Evolutionary conservation across 2,797 vertebrate species (phyloP).

Genomic region (Remorina albescens): DNA sequence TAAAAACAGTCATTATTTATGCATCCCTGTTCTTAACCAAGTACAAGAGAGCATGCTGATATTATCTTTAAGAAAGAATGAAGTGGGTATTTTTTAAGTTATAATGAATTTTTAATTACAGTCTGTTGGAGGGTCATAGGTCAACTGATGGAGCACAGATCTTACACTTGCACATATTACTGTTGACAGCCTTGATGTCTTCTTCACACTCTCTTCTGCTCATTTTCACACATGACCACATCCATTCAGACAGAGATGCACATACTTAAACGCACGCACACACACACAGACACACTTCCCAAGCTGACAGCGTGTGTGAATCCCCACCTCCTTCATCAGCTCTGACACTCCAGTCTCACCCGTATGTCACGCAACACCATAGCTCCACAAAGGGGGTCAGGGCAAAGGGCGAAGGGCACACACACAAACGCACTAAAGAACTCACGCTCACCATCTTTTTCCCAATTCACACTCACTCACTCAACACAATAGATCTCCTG

Average conservation of each 20-base stretch:
- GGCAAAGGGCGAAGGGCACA: constrained; percentile 60
- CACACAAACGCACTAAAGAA: constrained; percentile 28
- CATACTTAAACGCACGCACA: constrained; percentile 21
- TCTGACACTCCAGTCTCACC: constrained; percentile 61
- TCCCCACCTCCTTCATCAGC: constrained; percentile 64
- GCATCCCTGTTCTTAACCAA: neutral
- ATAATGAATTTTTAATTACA: constrained; percentile 24
- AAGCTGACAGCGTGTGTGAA: constrained; percentile 46
- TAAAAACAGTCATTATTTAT: neutral
- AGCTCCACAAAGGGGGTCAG: constrained; percentile 58
- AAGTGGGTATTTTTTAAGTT: neutral
- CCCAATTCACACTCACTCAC: constrained; percentile 18
- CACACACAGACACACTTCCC: constrained; percentile 31
- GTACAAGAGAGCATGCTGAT: neutral
- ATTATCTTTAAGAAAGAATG: neutral
- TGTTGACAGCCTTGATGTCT: constrained; percentile 59
- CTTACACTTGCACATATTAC: constrained; percentile 40
- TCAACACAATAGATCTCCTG: constrained; percentile 4
- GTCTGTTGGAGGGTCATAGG: constrained; percentile 40
- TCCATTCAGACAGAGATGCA: constrained; percentile 48
- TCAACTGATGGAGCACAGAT: constrained; percentile 44
- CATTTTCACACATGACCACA: constrained; percentile 62
- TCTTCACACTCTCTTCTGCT: constrained; percentile 65
- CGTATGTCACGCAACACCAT: constrained; percentile 69
- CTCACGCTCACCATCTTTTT: neutral